Evolutionary conservation across 2,113 vertebrate species (phyloP).

Genomic region (Ginglymostoma cirratum): DNA sequence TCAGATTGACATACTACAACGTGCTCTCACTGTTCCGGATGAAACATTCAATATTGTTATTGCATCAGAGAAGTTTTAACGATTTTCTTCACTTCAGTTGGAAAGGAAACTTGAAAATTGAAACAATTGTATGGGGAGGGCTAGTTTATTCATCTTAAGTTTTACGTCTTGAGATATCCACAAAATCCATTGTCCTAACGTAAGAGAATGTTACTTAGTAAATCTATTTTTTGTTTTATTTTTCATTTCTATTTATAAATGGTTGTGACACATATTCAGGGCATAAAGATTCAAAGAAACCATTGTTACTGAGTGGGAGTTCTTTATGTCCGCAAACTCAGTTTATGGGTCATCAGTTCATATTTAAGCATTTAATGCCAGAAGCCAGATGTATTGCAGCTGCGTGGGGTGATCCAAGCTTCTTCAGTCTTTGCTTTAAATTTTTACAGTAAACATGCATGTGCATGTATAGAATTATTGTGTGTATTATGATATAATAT

Average conservation of each 20-base stretch:
- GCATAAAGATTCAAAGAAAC: not conserved
- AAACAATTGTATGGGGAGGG: not conserved
- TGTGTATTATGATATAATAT: not conserved
- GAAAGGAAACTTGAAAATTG: not conserved
- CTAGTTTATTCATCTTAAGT: not conserved
- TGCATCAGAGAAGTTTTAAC: not conserved
- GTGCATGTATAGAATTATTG: not conserved
- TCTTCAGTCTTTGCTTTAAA: not conserved
- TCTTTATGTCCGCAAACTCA: not conserved
- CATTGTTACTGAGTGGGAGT: not conserved
- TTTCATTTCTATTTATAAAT: not conserved
- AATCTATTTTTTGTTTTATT: not conserved
- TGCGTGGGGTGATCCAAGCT: not conserved
- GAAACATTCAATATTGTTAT: not conserved
- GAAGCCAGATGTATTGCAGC: not conserved
- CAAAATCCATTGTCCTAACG: not conserved
- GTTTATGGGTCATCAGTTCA: not conserved
- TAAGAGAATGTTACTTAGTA: not conserved
- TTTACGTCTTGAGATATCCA: not conserved
- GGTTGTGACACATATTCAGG: not conserved
- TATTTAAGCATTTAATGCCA: not conserved
- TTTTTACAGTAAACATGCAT: not conserved
- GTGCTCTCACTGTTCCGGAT: not conserved
- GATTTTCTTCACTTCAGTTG: not conserved
- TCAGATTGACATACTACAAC: not conserved